These are phyloP conservation scores for Sebastolobus alascanus DNA, from an alignment of 2,797 vertebrate species.

Conservation along the genomic window DNA sequence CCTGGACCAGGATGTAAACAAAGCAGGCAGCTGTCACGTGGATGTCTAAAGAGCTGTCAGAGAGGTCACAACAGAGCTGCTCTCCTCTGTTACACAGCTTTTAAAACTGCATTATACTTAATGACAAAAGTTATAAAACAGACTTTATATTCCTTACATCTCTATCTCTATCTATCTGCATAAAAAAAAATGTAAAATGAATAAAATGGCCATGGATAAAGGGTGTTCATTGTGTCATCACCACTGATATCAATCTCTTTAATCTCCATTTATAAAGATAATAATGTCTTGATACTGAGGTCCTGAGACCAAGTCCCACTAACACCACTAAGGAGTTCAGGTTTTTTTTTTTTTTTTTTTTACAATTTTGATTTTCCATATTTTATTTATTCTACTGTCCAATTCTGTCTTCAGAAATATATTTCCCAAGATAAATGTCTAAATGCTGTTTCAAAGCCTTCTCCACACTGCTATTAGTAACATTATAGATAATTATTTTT, in stretches of 20 bases:
- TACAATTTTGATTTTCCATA: not conserved
- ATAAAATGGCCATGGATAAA: not conserved
- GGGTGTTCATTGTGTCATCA: not conserved
- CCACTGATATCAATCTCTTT: not conserved
- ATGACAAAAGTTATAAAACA: not conserved
- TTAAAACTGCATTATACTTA: not conserved
- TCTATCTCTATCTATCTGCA: not conserved
- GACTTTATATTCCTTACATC: not conserved
- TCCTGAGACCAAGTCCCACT: not conserved
- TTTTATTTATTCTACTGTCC: not conserved
- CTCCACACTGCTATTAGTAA: not conserved
- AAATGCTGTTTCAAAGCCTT: not conserved
- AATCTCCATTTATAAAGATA: not conserved
- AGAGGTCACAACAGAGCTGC: not conserved
- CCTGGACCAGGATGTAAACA: conserved; percentile 71
- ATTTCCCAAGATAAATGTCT: too few species aligned
- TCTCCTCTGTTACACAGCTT: not conserved
- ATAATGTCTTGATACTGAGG: not conserved
- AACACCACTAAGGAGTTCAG: not conserved
- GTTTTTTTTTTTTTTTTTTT: not conserved
- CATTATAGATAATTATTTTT: not conserved
- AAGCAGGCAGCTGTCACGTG: conserved; percentile 19
- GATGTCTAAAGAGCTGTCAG: conserved; percentile 15
- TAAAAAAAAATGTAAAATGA: not conserved
- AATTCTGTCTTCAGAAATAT: not conserved